phyloP scores from a whole-genome alignment of 2,113 vertebrate species.

The Catharus minimus region DNA sequence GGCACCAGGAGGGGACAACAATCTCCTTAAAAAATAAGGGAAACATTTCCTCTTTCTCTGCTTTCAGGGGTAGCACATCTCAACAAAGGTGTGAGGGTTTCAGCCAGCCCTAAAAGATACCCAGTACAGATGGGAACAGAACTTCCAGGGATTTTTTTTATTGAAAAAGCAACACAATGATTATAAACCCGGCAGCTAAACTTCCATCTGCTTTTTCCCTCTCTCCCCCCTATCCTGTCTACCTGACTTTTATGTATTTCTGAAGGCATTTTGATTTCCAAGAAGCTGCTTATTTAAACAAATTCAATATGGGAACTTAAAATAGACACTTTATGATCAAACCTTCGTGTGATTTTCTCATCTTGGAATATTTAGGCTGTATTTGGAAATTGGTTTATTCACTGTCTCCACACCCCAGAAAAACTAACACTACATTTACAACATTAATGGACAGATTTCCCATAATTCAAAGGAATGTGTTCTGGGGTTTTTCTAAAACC shows the following conservation, averaged over 20 bases:
- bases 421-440: neutral
- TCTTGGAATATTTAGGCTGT: rapidly evolving
- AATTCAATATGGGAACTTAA: neutral
- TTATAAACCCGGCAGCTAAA: neutral
- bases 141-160: neutral
- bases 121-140: neutral
- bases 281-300: neutral
- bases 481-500: neutral
- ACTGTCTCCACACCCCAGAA: neutral
- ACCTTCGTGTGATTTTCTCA: neutral
- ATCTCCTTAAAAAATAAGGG: neutral
- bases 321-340: neutral
- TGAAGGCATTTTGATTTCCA: neutral
- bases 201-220: neutral
- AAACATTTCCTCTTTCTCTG: neutral
- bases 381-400: neutral
- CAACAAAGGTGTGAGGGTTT: neutral
- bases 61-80: neutral
- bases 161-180: neutral
- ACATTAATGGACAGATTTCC: neutral
- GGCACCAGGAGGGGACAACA: neutral
- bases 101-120: neutral
- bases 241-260: neutral
- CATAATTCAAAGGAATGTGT: neutral
- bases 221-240: neutral